Conservation (phyloP, 2,797 vertebrate species). For the Poeciliopsis gracilis region DNA sequence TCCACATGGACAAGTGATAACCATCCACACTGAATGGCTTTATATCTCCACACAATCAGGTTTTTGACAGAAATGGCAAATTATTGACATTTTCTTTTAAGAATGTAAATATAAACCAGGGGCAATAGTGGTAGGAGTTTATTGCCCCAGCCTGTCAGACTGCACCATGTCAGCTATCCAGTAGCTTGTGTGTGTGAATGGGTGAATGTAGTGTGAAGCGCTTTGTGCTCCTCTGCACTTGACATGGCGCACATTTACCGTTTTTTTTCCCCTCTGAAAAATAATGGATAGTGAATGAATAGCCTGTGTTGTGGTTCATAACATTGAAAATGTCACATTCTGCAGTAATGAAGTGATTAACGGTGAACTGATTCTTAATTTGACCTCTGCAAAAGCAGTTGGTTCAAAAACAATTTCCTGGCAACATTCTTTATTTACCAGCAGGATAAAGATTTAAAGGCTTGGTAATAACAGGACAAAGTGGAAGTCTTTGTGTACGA, state of each 20-base stretch:
- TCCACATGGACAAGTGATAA: neutral
- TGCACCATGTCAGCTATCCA: no score
- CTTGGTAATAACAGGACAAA: neutral
- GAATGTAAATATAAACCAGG: neutral
- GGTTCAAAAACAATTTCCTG: neutral
- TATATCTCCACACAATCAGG: neutral
- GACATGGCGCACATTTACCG: no score
- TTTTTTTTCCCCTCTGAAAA: neutral
- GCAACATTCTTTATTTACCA: neutral
- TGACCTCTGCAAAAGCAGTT: neutral
- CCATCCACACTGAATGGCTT: neutral
- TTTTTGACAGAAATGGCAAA: neutral
- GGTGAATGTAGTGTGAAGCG: no score
- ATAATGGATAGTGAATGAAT: neutral
- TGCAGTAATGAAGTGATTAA: neutral
- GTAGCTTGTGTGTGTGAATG: no score
- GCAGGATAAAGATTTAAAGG: neutral
- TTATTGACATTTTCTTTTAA: neutral
- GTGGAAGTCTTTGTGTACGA: no score
- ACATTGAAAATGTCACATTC: neutral
- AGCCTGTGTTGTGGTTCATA: neutral
- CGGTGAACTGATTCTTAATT: neutral
- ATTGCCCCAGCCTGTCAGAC: no score
- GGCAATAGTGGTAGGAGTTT: no score
- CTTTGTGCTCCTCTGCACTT: no score